phyloP scores from a whole-genome alignment of 1,140 invertebrate species.

The Drosophila tristis region DNA sequence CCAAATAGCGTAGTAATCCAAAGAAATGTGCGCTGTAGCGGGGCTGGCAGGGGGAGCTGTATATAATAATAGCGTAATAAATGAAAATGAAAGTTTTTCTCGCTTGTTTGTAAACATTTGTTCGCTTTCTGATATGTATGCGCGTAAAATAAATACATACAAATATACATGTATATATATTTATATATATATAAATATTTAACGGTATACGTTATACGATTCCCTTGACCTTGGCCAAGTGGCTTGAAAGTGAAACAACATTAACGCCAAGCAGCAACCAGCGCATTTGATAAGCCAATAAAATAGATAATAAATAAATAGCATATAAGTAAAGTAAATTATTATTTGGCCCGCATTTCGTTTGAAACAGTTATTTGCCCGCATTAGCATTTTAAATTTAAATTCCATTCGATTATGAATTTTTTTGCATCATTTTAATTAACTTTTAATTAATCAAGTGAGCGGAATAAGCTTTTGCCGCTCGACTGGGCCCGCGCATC shows the following conservation, averaged over 20 bases:
- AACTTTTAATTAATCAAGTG: constrained; percentile 5
- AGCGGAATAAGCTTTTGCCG: constrained; percentile 29
- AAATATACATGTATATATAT: too few relatives aligned
- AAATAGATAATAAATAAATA: too few relatives aligned
- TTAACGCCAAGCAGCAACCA: constrained; percentile 17
- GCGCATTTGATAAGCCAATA: constrained; percentile 1
- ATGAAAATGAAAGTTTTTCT: constrained; percentile 48
- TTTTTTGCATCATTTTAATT: constrained; percentile 5
- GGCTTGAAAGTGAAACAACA: constrained; percentile 25
- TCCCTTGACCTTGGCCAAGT: constrained; percentile 54
- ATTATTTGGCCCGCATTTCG: not conserved
- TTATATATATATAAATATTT: too few relatives aligned
- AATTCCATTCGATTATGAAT: constrained; percentile 14
- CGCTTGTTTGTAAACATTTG: constrained; percentile 59
- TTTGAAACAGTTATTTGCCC: not conserved
- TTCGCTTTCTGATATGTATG: constrained; percentile 7
- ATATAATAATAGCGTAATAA: constrained; percentile 50
- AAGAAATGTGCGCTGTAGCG: not conserved
- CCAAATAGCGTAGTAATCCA: not conserved
- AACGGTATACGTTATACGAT: not conserved
- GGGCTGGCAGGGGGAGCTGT: not conserved
- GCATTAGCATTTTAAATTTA: not conserved
- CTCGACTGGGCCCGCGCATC: constrained; percentile 7
- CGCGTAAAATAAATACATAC: not conserved
- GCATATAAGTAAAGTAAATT: too few relatives aligned